phyloP scores from a whole-genome alignment of 2,113 vertebrate genomes.

The Tichodroma muraria region DNA sequence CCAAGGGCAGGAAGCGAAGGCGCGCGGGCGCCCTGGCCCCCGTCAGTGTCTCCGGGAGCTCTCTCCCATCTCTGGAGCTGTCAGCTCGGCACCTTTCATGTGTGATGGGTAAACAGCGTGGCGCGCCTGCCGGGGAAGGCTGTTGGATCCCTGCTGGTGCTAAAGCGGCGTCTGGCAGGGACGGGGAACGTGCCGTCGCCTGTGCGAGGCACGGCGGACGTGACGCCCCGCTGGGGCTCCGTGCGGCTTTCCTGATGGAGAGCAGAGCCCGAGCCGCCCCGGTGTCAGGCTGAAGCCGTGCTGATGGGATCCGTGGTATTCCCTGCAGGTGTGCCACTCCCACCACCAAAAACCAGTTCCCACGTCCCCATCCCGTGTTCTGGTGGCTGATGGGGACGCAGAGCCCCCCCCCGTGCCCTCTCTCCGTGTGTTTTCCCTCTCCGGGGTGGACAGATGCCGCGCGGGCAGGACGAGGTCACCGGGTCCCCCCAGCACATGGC shows the following conservation, averaged over 20 bases:
- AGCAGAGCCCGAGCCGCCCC: background rate
- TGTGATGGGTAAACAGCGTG: slow-evolving; percentile 23
- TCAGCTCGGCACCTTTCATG: slow-evolving; percentile 17
- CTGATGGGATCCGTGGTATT: fast-evolving
- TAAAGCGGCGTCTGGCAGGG: slow-evolving; percentile 22
- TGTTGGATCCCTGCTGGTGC: slow-evolving; percentile 32
- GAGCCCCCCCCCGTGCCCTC: background rate
- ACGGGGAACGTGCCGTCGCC: slow-evolving; percentile 6
- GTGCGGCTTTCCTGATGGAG: background rate
- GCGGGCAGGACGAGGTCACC: slow-evolving; percentile 47
- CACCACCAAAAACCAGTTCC: background rate
- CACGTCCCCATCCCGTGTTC: fast-evolving
- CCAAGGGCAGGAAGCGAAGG: background rate
- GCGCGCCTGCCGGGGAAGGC: background rate
- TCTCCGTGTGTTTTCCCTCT: background rate
- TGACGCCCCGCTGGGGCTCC: background rate
- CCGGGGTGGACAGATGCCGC: background rate
- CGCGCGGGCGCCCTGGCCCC: background rate
- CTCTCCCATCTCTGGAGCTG: background rate
- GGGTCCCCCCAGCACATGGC: slow-evolving; percentile 30
- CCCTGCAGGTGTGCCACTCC: background rate
- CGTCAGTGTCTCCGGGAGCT: background rate
- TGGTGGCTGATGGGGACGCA: fast-evolving
- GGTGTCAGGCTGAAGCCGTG: background rate
- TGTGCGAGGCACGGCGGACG: slow-evolving; percentile 4